Evolutionary conservation across 1,140 invertebrate species (phyloP), one percentile per base, ranked within the genome.

Genomic region (Neuroterus valhalla): DNA sequence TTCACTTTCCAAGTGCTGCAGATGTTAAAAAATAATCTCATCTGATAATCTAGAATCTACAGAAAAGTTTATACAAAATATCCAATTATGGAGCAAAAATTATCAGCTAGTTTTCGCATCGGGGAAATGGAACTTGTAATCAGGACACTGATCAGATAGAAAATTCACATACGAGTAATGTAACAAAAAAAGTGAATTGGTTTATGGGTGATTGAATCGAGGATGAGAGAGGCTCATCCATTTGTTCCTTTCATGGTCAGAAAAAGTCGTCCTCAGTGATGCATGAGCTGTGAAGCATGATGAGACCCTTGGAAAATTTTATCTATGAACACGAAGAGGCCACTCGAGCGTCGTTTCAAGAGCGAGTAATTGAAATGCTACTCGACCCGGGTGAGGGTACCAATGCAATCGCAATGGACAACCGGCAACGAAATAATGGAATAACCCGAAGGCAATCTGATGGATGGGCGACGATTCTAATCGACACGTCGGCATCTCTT

Each of bases 301-400:
- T 73, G 76, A 62, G 68, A 52, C 68, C 68, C 70, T 66, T 67
- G 55, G 44, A 70, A 80, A 78, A 80, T 79, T 78, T 72, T 77
- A 78, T 74, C 78, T 75, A 78, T 66, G 71, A 77, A 76, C 71
- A 74, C 78, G 74, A 79, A 82, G 77, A 75, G 76, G 72, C 76
- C 74, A 78, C 75, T 78, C 62, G 76, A 77, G 48, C 72, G 75
- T 75, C 78, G 76, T 78, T 81, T 80, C 77, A 75, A 75, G 76
- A 77, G 78, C 66, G 71, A 81, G 79, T 82, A 83, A 84, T 85
- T 83, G 82, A 84, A 84, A 85, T 79, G 77, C 77, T 77, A 77
- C 77, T 77, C 73, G 69, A 73, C 62, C 69, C 45, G 45, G 70
- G 70, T 70, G 71, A 80, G 76, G 77, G 71, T 70, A 70, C 73